These are phyloP conservation scores for Meleagris gallopavo DNA, from an alignment of 2,113 vertebrate species.

Conservation along the genomic window DNA sequence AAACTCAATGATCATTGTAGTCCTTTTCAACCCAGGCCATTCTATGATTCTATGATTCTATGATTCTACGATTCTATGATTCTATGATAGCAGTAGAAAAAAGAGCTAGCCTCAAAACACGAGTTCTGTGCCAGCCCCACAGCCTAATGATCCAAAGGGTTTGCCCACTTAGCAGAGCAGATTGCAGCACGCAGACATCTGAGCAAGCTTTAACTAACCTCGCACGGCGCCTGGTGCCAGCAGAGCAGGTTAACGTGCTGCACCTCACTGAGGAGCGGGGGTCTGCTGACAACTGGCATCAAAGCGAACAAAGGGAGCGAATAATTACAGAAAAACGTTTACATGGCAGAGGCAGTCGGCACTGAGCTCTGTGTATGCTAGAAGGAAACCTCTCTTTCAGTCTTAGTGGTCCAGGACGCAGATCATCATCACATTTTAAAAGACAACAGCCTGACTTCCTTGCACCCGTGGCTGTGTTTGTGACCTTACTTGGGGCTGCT, in stretches of 20 bases:
- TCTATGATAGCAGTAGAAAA: neutral
- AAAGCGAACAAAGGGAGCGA: neutral
- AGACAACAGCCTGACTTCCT: neutral
- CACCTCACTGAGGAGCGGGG: neutral
- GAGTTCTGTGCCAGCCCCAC: neutral
- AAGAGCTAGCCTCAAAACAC: neutral
- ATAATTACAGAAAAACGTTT: neutral
- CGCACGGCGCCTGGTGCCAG: neutral
- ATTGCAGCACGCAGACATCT: neutral
- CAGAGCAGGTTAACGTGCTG: neutral
- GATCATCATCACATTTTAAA: neutral
- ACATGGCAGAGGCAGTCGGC: neutral
- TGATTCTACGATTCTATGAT: too few species aligned
- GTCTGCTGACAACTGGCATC: neutral
- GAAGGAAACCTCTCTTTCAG: neutral
- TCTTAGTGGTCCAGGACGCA: neutral
- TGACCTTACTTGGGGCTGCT: neutral
- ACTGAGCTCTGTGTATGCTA: neutral
- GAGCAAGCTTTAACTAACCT: neutral
- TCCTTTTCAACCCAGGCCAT: too few species aligned
- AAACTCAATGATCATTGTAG: too few species aligned
- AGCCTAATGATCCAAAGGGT: neutral
- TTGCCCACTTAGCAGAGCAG: neutral
- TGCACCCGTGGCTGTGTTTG: neutral
- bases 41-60: too few species aligned